These are phyloP conservation scores for Sturnus vulgaris DNA, from an alignment of 2,113 vertebrate species.

Conservation along the genomic window DNA sequence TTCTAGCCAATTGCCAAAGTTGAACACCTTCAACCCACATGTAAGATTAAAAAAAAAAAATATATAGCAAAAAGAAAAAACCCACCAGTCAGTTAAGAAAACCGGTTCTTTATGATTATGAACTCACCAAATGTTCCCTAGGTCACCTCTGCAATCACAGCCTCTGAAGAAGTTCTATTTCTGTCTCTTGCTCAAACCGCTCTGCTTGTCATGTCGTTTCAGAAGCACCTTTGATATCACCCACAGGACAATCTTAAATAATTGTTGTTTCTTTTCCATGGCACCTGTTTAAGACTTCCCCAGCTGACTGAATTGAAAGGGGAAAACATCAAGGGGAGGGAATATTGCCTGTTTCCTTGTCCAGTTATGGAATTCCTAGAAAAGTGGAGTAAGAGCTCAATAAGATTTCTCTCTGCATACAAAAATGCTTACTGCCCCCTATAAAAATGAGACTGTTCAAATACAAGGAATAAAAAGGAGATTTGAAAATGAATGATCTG, in stretches of 20 bases:
- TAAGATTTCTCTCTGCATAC: neutral
- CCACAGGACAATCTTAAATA: neutral
- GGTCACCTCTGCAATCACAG: neutral
- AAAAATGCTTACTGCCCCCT: neutral
- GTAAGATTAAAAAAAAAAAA: neutral
- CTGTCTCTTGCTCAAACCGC: neutral
- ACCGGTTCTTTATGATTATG: neutral
- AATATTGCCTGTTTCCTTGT: neutral
- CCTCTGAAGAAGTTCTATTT: slow-evolving; percentile 43
- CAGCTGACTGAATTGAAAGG: neutral
- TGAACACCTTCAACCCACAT: neutral
- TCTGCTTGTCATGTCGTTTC: slow-evolving; percentile 51
- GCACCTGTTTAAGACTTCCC: neutral
- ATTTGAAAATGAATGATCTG: rapidly evolving
- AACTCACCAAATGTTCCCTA: neutral
- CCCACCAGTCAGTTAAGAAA: neutral
- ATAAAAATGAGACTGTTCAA: neutral
- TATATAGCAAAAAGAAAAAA: neutral
- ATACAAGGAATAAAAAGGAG: rapidly evolving
- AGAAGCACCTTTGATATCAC: slow-evolving; percentile 38
- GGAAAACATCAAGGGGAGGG: rapidly evolving
- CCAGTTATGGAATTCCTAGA: neutral
- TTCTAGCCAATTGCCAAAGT: neutral
- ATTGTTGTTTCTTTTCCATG: neutral
- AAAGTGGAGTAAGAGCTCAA: neutral